Percentiles rank a stretch among this genome's conserved stretches.
phyloP scores from a whole-genome alignment of 1,140 invertebrate genomes.

The Drosophila bocki region DNA sequence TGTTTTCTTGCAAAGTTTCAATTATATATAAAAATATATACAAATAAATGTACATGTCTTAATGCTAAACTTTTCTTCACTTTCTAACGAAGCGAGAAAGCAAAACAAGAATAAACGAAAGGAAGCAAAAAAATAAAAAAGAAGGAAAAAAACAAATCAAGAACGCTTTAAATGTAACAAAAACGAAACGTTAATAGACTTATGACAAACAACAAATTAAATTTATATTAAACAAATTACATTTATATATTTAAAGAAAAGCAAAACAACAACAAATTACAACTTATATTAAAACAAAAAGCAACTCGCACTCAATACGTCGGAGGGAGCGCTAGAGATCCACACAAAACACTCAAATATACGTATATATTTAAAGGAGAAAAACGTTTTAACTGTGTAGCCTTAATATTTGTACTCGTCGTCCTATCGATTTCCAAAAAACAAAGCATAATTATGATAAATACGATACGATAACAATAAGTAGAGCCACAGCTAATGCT shows the following conservation, averaged over 20 bases:
- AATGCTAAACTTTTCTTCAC: constrained; percentile 55
- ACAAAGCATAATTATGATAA: constrained; percentile 19
- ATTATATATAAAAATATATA: background rate
- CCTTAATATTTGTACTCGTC: constrained; percentile 70
- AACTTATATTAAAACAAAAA: constrained; percentile 34
- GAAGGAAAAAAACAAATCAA: constrained; percentile 63
- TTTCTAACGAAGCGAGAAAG: constrained; percentile 62
- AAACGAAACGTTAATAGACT: constrained; percentile 84
- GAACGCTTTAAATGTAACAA: constrained; percentile 84
- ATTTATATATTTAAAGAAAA: constrained; percentile 51
- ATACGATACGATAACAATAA: constrained; percentile 35
- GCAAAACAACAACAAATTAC: constrained; percentile 23
- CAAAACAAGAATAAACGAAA: constrained; percentile 30
- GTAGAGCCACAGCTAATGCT: constrained; percentile 22
- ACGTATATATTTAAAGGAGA: constrained; percentile 52
- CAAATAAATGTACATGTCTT: constrained; percentile 1
- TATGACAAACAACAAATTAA: constrained; percentile 56
- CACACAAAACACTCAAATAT: constrained; percentile 49
- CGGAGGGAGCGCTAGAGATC: constrained; percentile 20
- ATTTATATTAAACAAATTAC: constrained; percentile 42
- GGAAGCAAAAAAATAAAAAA: constrained; percentile 37
- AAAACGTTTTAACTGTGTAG: constrained; percentile 80
- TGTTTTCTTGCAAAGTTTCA: constrained; percentile 21
- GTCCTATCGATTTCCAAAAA: constrained; percentile 63
- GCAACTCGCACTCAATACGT: constrained; percentile 36